Conservation (phyloP, 1,140 invertebrate genomes). For the Potamilus streckersoni region DNA sequence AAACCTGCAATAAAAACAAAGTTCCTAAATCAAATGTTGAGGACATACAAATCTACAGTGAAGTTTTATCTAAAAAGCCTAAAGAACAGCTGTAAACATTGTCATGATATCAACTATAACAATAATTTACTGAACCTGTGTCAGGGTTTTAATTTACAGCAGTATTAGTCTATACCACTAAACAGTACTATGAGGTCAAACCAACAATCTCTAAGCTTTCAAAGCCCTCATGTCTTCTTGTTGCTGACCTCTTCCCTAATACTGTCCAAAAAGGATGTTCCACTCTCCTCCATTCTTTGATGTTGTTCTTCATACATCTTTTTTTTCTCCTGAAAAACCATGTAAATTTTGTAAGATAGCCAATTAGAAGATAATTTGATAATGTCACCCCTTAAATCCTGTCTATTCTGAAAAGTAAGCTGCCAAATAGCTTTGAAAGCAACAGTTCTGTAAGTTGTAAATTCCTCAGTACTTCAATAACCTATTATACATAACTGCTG, state of each 20-base stretch:
- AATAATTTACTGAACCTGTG: too few species aligned
- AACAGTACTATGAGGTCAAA: too few species aligned
- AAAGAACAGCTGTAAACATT: too few species aligned
- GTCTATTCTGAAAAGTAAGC: background rate
- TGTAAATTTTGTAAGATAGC: conserved; percentile 2
- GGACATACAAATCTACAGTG: too few species aligned
- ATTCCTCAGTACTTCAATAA: background rate
- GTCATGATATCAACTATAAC: too few species aligned
- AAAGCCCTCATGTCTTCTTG: too few species aligned
- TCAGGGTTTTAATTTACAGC: too few species aligned
- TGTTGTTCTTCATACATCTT: conserved; percentile 53
- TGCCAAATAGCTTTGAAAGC: background rate
- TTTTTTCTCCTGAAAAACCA: conserved; percentile 46
- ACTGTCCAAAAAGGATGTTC: conserved; percentile 56
- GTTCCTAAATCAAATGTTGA: too few species aligned
- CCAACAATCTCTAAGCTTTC: too few species aligned
- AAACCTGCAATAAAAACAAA: too few species aligned
- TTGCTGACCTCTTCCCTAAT: conserved; percentile 46
- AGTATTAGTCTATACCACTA: too few species aligned
- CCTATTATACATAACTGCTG: background rate
- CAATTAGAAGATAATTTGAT: background rate
- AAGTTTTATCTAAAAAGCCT: too few species aligned
- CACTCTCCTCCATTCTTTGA: conserved; percentile 43
- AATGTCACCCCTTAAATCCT: background rate
- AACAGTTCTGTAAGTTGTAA: background rate